Evolutionary conservation across 2,797 vertebrate species (phyloP), one percentile per base, ranked within the genome.

Genomic region (Danio choprae): DNA sequence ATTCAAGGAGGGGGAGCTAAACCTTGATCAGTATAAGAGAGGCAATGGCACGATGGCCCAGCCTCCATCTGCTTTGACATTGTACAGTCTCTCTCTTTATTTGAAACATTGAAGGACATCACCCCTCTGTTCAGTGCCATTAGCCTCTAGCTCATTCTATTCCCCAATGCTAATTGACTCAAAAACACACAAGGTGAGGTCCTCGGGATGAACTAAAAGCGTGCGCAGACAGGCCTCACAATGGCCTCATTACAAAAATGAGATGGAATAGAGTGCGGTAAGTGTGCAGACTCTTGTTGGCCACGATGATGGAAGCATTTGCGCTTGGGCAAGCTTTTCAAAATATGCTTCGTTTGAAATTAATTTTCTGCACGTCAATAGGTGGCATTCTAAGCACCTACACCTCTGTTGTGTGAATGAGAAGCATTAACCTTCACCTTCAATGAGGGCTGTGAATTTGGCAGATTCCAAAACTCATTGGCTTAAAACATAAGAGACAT

Each of bases 101-200:
- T 58, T 38, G 13, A 81, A 79, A 81, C 75, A 74, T 70, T 71
- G 79, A 83, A 81, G 80, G 73, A 83, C 58, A 55, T 78, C 81
- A 74, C 67, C 80, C 74, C 82, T 76, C 75, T 77, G 70, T 78
- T 81, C 74, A 73, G 68, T 65, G 76, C 75, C 80, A 84, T 86
- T 84, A 85, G 84, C 69, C 81, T 80, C 78, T 72, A 70, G 79
- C 73, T 70, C 77, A 38, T 81, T 77, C 83, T 86, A 44, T 58
- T 80, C 51, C 65, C 36, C 68, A 59, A 8, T 81, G 68, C 82
- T 84, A 85, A 86, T 81, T 84, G 85, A 86, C 77, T 85, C 80
- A 69, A 82, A 84, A 84, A 83, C 72, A 80, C 72, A 81, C 51
- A 70, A 55, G 76, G 60, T 72, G 82, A 83, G 70, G 71, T 43